phyloP scores from a whole-genome alignment of 2,113 vertebrate genomes.

The Hydropotes inermis region DNA sequence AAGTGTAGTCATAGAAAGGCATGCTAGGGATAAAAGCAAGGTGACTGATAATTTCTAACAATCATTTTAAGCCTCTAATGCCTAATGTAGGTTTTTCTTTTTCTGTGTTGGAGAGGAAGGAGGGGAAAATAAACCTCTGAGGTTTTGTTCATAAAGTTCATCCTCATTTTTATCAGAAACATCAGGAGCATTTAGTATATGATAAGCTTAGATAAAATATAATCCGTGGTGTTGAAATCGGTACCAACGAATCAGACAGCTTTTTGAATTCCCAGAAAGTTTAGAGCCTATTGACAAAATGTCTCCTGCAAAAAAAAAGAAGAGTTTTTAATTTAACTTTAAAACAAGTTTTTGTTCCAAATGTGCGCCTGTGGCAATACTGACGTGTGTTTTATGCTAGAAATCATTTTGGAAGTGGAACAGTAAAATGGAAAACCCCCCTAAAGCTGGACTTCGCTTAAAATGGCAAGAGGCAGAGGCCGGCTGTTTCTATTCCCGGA shows the following conservation, averaged over 20 bases:
- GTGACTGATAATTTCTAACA: not conserved
- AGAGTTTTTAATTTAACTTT: not conserved
- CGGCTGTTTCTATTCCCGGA: slow-evolving; percentile 92
- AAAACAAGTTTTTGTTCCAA: not conserved
- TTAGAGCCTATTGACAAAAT: not conserved
- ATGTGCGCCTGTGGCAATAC: not conserved
- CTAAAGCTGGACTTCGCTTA: slow-evolving; percentile 86
- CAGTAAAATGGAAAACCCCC: slow-evolving; percentile 55
- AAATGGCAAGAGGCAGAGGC: slow-evolving; percentile 88
- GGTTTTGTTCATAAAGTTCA: not conserved
- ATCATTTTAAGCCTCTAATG: not conserved
- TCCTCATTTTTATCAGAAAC: not conserved
- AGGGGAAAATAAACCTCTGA: not conserved
- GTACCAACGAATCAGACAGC: not conserved
- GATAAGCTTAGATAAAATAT: not conserved
- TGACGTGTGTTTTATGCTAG: not conserved
- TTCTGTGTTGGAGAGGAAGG: not conserved
- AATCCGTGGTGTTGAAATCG: not conserved
- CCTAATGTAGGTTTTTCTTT: not conserved
- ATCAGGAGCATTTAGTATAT: not conserved
- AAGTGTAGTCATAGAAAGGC: not conserved
- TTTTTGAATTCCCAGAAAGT: not conserved
- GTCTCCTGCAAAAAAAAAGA: not conserved
- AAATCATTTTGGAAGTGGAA: not conserved
- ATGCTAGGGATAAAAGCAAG: not conserved